Evolutionary conservation across 2,797 vertebrate genomes (phyloP), one percentile per base, ranked within the genome.

Genomic region (Neopelma chrysocephalum): DNA sequence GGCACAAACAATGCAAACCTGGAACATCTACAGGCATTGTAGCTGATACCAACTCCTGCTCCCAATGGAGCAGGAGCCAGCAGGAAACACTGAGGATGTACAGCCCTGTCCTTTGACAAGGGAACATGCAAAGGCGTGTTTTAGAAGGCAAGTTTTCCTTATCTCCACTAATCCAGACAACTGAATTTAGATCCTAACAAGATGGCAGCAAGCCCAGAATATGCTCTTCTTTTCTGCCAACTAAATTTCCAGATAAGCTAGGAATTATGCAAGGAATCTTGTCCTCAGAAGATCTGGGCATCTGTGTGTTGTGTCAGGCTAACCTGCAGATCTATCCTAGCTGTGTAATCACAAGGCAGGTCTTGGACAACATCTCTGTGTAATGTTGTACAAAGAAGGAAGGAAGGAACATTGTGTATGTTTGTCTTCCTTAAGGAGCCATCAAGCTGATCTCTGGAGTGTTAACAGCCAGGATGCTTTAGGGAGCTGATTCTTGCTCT

Each of bases 151-250:
- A 54, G 22, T 54, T 92, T 82, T 84, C 89, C 81, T 79, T 64
- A 50, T 57, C 69, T 81, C 43, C 50, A 8, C 50, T 91, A 69
- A 91, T 94, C 64, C 79, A 87, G 69, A 77, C 75, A 73, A 85
- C 71, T 71, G 68, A 89, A 80, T 85, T 93, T 88, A 93, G 76
- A 86, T 86, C 69, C 72, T 88, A 38, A 71, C 64, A 81, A 94
- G 76, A 68, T 91, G 90, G 93, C 93, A 96, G 82, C 72, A 68
- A 94, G 91, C 91, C 94, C 94, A 94, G 93, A 83, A 94, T 90
- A 34, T 64, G 65, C 31, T 85, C 56, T 93, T 73, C 78, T 65
- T 34, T 89, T 80, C 84, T 87, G 82, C 61, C 93, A 91, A 40
- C 40, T 90, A 29, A 43, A 78, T 90, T 93, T 77, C 64, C 53